Percentiles rank a stretch among this genome's conserved stretches.
Evolutionary conservation across 2,113 vertebrate species (phyloP).

Genomic region (Xenopus borealis): DNA sequence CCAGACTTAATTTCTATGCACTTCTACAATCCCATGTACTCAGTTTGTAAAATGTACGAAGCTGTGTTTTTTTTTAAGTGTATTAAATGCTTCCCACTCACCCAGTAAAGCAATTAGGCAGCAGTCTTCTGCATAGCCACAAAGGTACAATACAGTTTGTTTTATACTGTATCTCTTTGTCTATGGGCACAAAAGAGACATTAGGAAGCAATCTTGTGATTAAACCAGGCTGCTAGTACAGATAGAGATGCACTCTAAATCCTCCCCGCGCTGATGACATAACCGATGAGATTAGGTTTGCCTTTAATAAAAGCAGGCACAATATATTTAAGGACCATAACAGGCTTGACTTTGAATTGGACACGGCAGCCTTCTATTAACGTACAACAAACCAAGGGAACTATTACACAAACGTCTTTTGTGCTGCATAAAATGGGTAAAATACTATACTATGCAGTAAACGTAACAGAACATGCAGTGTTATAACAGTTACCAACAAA

Average conservation of each 20-base stretch:
- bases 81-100: not conserved
- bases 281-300: not conserved
- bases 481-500: too few relatives aligned
- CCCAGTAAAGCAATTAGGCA: constrained; percentile 1
- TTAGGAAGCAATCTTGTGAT: constrained; percentile 17
- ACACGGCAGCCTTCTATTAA: not conserved
- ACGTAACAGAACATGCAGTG: too few relatives aligned
- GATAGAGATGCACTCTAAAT: not conserved
- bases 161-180: constrained; percentile 1
- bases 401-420: not conserved
- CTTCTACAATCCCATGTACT: not conserved
- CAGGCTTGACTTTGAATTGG: constrained; percentile 13
- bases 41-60: not conserved
- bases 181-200: constrained; percentile 7
- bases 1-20: not conserved
- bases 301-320: constrained; percentile 1
- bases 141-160: not conserved
- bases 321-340: constrained; percentile 10
- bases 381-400: not conserved
- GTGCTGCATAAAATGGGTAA: not conserved
- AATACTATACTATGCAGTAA: not conserved
- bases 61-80: not conserved
- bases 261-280: not conserved
- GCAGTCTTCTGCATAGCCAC: too few relatives aligned
- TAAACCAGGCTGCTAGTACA: not conserved